phyloP scores from a whole-genome alignment of 2,113 vertebrate species.

The Gymnobelideus leadbeateri region DNA sequence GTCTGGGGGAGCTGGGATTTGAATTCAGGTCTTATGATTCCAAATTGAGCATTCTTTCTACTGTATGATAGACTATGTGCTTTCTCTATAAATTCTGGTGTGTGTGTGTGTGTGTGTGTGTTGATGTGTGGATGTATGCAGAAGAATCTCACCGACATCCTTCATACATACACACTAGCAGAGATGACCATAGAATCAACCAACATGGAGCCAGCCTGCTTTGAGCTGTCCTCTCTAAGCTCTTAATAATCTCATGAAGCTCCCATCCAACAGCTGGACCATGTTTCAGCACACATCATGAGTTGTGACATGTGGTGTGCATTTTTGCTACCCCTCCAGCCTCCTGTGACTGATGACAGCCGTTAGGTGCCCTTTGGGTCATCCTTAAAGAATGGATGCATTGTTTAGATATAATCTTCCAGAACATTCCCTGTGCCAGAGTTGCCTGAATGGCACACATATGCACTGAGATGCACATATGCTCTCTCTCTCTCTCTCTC shows the following conservation, averaged over 20 bases:
- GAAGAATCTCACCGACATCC: background rate
- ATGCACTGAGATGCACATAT: background rate
- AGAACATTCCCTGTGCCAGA: background rate
- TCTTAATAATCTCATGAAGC: background rate
- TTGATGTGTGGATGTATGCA: background rate
- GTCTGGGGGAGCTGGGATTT: background rate
- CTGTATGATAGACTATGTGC: background rate
- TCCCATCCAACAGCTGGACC: constrained; percentile 23
- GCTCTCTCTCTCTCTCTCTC: no score
- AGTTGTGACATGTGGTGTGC: constrained; percentile 17
- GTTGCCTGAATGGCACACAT: background rate
- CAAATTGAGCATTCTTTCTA: background rate
- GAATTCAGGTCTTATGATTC: background rate
- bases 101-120: no score
- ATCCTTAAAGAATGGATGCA: constrained; percentile 46
- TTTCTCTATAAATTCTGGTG: background rate
- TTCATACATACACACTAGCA: background rate
- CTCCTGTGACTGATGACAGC: constrained; percentile 9
- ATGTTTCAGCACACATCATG: background rate
- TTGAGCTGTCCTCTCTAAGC: background rate
- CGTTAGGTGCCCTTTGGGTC: background rate
- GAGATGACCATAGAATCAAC: background rate
- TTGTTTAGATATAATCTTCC: constrained; percentile 7
- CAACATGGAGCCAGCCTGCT: background rate
- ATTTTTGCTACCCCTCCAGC: background rate